These are phyloP conservation scores for Panonychus citri DNA, from an alignment of 1,140 invertebrate species.

Conservation along the genomic window DNA sequence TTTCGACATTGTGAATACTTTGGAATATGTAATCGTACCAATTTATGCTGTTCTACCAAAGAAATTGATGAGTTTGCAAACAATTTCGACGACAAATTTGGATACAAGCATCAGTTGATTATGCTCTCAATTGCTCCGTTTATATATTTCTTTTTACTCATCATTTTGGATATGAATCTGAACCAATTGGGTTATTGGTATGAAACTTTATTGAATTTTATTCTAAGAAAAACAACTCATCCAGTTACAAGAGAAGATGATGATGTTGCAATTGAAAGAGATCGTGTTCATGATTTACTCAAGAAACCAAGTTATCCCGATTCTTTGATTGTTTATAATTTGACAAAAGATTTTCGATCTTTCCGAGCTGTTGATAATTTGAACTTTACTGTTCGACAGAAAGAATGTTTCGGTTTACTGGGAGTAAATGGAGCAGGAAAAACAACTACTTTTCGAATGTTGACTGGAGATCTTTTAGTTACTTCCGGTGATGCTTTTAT, in stretches of 20 bases:
- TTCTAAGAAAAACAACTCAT: background rate
- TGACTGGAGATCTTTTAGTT: constrained; percentile 20
- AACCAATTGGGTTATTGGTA: background rate
- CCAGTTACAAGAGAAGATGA: background rate
- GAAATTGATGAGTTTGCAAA: too few species aligned
- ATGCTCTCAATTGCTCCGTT: too few species aligned
- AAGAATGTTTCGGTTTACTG: constrained; percentile 29
- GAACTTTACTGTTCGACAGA: constrained; percentile 17
- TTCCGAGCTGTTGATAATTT: constrained; percentile 15
- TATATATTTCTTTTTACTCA: too few species aligned
- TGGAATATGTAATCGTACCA: too few species aligned
- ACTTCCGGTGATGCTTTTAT: constrained; percentile 19
- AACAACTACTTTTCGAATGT: constrained; percentile 22
- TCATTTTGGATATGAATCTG: too few species aligned
- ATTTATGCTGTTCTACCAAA: too few species aligned
- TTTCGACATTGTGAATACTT: too few species aligned
- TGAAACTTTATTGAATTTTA: background rate
- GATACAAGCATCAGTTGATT: background rate
- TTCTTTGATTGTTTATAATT: constrained; percentile 8
- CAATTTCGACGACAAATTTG: background rate
- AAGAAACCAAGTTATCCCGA: background rate
- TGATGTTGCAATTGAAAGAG: constrained; percentile 4
- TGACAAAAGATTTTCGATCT: constrained; percentile 12
- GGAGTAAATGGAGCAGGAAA: constrained; percentile 25
- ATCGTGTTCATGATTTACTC: background rate